These are phyloP conservation scores for Prionace glauca DNA, from an alignment of 2,797 vertebrate genomes.

Conservation along the genomic window DNA sequence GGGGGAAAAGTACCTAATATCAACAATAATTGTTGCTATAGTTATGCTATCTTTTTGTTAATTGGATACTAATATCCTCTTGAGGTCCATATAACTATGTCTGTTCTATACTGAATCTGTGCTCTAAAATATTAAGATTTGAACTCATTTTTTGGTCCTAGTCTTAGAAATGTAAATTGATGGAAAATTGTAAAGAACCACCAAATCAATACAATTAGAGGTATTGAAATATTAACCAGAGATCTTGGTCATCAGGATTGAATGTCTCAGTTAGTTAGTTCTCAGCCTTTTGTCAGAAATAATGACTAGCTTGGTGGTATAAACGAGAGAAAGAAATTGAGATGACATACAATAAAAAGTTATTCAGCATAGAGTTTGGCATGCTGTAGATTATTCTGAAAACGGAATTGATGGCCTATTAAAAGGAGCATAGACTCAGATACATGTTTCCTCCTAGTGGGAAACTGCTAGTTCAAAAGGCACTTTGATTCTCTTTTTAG, in stretches of 20 bases:
- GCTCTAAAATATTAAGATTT: background rate
- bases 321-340: background rate
- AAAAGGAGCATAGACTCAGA: background rate
- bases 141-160: background rate
- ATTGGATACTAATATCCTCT: background rate
- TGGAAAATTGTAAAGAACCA: background rate
- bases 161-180: background rate
- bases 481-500: background rate
- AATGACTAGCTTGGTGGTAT: background rate
- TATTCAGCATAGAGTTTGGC: background rate
- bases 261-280: background rate
- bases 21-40: background rate
- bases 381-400: background rate
- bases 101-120: background rate
- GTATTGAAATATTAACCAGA: background rate
- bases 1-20: background rate
- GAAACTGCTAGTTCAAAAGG: conserved; percentile 1
- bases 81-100: background rate
- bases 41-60: background rate
- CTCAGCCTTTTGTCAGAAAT: background rate
- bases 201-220: background rate
- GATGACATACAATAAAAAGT: background rate
- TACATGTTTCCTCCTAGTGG: background rate
- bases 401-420: background rate
- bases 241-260: background rate